A percentile compares a stretch with the other conserved stretches of the same genome.
These are phyloP conservation scores for Phyllotreta cruciferae DNA, from an alignment of 2,888 invertebrate genomes.

Conservation along the genomic window DNA sequence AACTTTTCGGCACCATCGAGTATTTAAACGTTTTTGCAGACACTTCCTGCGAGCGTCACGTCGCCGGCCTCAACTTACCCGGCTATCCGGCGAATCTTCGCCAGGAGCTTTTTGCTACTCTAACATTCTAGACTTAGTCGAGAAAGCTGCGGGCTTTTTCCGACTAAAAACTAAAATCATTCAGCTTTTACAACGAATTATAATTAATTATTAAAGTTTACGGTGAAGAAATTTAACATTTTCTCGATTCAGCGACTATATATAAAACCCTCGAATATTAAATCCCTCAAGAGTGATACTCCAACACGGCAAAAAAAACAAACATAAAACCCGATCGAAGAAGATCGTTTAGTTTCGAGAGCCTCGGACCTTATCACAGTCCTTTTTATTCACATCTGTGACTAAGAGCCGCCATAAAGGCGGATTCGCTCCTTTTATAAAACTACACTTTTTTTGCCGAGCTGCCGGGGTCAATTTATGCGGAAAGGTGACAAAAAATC, in stretches of 20 bases:
- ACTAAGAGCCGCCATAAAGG: constrained; percentile 34
- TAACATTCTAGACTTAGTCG: background rate
- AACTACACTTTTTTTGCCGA: constrained; percentile 16
- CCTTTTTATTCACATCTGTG: constrained; percentile 44
- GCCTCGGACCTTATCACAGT: constrained; percentile 19
- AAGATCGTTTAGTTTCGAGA: constrained; percentile 16
- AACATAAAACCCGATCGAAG: constrained; percentile 7
- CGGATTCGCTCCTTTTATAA: constrained; percentile 22
- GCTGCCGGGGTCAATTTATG: constrained; percentile 18
- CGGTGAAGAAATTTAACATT: background rate
- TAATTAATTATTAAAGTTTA: no score
- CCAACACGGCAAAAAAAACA: constrained; percentile 5
- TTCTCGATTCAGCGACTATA: constrained; percentile 1
- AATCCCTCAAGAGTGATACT: constrained; percentile 5
- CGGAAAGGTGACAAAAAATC: constrained; percentile 17
- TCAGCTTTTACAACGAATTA: no score
- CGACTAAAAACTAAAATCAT: no score
- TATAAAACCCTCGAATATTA: constrained; percentile 5
- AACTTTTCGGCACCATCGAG: constrained; percentile 46
- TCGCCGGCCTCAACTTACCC: constrained; percentile 27
- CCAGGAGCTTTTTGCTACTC: constrained; percentile 2
- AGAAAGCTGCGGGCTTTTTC: background rate
- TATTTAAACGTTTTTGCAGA: constrained; percentile 45
- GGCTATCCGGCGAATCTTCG: constrained; percentile 9
- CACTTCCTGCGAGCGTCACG: constrained; percentile 36